These are phyloP conservation scores for Stegastes partitus DNA, from an alignment of 2,113 vertebrate genomes.

Conservation along the genomic window DNA sequence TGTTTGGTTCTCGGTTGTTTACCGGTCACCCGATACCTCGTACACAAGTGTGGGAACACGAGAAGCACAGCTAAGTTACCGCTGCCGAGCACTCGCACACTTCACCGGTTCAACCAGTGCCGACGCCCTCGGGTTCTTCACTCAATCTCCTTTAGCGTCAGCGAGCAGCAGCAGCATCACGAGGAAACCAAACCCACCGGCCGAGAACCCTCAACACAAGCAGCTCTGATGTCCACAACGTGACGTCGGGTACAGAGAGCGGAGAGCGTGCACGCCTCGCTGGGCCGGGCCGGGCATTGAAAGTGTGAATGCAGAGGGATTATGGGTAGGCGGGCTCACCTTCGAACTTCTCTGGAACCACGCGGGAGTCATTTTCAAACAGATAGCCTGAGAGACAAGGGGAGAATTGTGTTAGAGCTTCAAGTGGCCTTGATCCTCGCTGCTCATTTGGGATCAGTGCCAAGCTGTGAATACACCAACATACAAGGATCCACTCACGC, in stretches of 20 bases:
- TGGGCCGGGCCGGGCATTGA: too few species aligned
- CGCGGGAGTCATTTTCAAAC: slow-evolving; percentile 94
- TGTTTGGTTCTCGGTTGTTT: slow-evolving; percentile 65
- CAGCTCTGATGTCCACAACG: slow-evolving; percentile 34
- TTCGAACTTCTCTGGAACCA: slow-evolving; percentile 97
- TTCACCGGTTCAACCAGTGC: slow-evolving; percentile 63
- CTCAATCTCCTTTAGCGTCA: slow-evolving; percentile 60
- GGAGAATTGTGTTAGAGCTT: slow-evolving; percentile 29
- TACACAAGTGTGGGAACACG: slow-evolving; percentile 69
- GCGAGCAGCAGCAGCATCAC: slow-evolving; percentile 43
- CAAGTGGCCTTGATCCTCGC: slow-evolving; percentile 15
- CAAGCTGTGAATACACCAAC: slow-evolving; percentile 34
- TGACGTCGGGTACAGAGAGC: slow-evolving; percentile 29
- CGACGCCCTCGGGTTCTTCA: slow-evolving; percentile 57
- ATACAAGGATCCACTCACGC: slow-evolving; percentile 27
- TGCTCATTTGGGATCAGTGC: slow-evolving; percentile 27
- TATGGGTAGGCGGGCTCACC: slow-evolving; percentile 81
- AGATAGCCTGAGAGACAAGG: slow-evolving; percentile 87
- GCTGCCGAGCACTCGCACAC: slow-evolving; percentile 45
- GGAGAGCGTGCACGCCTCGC: too few species aligned
- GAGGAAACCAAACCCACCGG: slow-evolving; percentile 65
- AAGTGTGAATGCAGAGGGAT: slow-evolving; percentile 12
- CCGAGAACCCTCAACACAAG: slow-evolving; percentile 39
- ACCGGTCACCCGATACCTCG: slow-evolving; percentile 70
- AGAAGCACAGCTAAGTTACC: slow-evolving; percentile 72